Conservation (phyloP, 2,797 vertebrate genomes). For the Hoplostethus mediterraneus region DNA sequence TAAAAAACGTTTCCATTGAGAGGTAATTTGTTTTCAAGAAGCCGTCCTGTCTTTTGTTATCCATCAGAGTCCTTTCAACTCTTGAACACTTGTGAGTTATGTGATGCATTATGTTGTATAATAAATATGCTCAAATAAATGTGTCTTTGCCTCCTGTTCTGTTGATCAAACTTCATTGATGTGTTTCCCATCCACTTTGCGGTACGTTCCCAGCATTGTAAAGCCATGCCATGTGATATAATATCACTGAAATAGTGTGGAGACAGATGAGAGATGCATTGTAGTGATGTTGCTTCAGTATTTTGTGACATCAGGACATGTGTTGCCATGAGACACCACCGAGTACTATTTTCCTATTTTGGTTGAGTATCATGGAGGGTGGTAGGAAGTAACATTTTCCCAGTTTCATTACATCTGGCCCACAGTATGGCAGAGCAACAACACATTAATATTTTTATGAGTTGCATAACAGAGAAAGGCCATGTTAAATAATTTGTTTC, state of each 20-base stretch:
- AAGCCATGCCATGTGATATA: background rate
- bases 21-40: background rate
- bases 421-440: background rate
- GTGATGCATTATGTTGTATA: background rate
- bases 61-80: background rate
- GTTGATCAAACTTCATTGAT: background rate
- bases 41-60: background rate
- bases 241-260: background rate
- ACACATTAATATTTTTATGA: background rate
- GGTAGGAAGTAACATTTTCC: background rate
- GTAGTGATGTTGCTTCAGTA: background rate
- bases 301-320: background rate
- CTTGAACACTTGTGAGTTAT: conserved; percentile 1
- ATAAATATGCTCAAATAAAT: conserved; percentile 2
- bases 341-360: too few species aligned
- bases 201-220: background rate
- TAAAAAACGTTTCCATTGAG: background rate
- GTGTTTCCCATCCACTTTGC: background rate
- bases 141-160: background rate
- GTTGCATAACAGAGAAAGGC: background rate
- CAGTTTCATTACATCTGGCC: conserved; percentile 1
- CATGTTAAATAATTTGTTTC: background rate
- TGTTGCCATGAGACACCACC: too few species aligned
- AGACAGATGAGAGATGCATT: background rate
- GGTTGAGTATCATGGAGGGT: too few species aligned